A percentile compares a stretch with the other conserved stretches of the same genome.
phyloP scores from a whole-genome alignment of 2,888 invertebrate species.

The Nysson spinosus region DNA sequence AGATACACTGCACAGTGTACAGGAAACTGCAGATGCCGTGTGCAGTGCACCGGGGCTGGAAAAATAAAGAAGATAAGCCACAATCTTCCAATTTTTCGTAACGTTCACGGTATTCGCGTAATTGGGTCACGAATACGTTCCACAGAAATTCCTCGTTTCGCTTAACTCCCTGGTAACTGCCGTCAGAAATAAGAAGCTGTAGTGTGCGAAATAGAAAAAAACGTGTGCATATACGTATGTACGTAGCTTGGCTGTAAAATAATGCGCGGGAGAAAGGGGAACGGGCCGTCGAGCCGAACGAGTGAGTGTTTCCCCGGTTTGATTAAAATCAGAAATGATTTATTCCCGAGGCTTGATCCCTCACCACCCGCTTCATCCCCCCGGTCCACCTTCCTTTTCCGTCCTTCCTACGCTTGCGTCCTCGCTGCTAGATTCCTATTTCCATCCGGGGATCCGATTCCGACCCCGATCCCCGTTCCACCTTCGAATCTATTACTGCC shows the following conservation, averaged over 20 bases:
- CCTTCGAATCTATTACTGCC: slow-evolving; percentile 55
- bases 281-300: slow-evolving; percentile 26
- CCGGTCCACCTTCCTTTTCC: slow-evolving; percentile 8
- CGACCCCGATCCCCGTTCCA: slow-evolving; percentile 39
- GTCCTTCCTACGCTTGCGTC: slow-evolving; percentile 16
- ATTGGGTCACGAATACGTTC: slow-evolving; percentile 32
- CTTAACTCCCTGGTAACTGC: not conserved
- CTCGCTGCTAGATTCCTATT: slow-evolving; percentile 42
- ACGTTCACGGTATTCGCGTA: slow-evolving; percentile 16
- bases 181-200: not conserved
- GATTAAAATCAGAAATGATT: slow-evolving; percentile 69
- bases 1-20: slow-evolving; percentile 43
- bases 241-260: slow-evolving; percentile 7
- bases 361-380: not conserved
- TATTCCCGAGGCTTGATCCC: slow-evolving; percentile 55
- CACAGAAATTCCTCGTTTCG: slow-evolving; percentile 16
- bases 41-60: slow-evolving; percentile 21
- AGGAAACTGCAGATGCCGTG: slow-evolving; percentile 19
- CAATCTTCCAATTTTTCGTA: slow-evolving; percentile 19
- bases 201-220: not conserved
- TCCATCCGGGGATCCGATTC: slow-evolving; percentile 46
- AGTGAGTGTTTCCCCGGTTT: slow-evolving; percentile 47
- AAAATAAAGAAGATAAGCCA: slow-evolving; percentile 35
- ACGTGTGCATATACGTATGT: not conserved
- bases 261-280: slow-evolving; percentile 32